A percentile compares a stretch with the other conserved stretches of the same genome.
Conservation (phyloP, 2,113 vertebrate genomes). For the Menura novaehollandiae region DNA sequence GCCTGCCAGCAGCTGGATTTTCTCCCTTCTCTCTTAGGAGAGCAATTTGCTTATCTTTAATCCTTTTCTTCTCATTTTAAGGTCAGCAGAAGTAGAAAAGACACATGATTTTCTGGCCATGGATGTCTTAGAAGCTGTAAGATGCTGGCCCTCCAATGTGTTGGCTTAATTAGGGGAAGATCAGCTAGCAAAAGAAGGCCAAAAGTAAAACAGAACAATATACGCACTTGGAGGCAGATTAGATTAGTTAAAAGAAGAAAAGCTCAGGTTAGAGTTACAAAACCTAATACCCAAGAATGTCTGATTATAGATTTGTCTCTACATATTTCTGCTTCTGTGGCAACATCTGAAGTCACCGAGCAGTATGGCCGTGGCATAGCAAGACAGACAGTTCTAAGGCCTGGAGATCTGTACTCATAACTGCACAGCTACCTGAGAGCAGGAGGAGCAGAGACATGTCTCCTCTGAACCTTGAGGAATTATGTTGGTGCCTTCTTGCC, state of each 20-base stretch:
- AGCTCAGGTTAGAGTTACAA: neutral
- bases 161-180: neutral
- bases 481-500: neutral
- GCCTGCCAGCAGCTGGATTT: slow-evolving; percentile 35
- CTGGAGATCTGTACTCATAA: neutral
- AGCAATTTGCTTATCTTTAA: slow-evolving; percentile 28
- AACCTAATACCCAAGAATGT: neutral
- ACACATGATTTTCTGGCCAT: neutral
- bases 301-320: neutral
- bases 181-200: neutral
- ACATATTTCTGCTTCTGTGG: neutral
- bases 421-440: neutral
- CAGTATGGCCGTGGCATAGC: rapidly evolving
- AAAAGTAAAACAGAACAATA: neutral
- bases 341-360: neutral
- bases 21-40: slow-evolving; percentile 2
- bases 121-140: neutral
- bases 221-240: neutral
- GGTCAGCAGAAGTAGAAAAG: slow-evolving; percentile 34
- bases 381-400: neutral
- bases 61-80: slow-evolving; percentile 19
- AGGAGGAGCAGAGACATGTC: neutral
- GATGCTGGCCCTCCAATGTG: neutral
- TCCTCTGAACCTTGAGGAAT: neutral
- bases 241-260: neutral